Conservation (phyloP, 2,797 vertebrate species). For the Catamblyrhynchus diadema region DNA sequence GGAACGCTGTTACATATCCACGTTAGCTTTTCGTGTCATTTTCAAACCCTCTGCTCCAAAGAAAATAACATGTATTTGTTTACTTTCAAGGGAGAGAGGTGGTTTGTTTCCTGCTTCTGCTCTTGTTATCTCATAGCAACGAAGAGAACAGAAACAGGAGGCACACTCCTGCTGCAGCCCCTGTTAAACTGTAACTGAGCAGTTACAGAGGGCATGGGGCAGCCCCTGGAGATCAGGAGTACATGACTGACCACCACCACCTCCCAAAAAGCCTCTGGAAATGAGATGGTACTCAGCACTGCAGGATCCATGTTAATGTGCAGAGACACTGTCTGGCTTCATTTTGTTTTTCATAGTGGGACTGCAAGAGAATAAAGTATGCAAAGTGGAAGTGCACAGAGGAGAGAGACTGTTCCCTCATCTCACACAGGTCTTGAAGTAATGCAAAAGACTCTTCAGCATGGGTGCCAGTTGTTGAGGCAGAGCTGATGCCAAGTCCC, state of each 20-base stretch:
- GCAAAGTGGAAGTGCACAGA: neutral
- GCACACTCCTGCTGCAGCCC: neutral
- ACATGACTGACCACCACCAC: neutral
- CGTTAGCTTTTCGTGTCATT: neutral
- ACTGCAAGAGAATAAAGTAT: neutral
- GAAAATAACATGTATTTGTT: conserved; percentile 3
- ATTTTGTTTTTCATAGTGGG: neutral
- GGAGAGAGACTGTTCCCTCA: neutral
- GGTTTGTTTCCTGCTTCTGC: conserved; percentile 40
- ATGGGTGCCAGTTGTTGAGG: neutral
- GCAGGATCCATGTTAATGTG: neutral
- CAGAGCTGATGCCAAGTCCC: neutral
- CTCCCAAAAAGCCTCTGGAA: neutral
- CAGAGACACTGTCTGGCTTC: neutral
- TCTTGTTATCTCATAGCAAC: conserved; percentile 37
- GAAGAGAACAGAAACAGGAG: conserved; percentile 7
- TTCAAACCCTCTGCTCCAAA: neutral
- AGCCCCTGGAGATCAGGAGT: neutral
- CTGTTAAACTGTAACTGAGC: neutral
- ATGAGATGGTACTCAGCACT: neutral
- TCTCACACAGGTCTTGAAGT: neutral
- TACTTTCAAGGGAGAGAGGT: neutral
- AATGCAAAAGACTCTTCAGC: neutral
- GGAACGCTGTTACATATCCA: neutral
- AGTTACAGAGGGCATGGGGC: neutral